Base-by-base conservation (phyloP, 2,797 vertebrate species). In the Aulostomus chinensis region DNA sequence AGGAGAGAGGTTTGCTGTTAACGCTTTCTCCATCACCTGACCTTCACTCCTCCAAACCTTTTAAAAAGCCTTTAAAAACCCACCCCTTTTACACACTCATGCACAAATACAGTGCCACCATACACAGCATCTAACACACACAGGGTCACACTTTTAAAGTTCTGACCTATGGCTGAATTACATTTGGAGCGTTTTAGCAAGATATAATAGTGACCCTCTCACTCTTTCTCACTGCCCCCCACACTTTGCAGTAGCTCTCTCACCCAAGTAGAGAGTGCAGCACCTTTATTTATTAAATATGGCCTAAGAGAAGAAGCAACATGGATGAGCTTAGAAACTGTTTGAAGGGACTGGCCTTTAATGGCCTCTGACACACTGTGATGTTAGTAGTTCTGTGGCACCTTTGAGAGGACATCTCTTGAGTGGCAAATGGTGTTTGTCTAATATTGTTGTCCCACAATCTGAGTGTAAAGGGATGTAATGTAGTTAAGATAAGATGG, bases 281-380 rank as follows among this genome's bases (percentile, higher is more conserved):
- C 16, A 35, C 72, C 79, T 84, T 91, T 88, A 92, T 88, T 89
- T 90, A 91, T 92, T 91, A 75, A 91, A 80, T 84, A 83, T 70
- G 65, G 68, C 75, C 80, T 53, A 50, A 64, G 79, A 85, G 76
- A 58, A 80, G 72, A 74, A 62, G 61, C 71, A 67, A 43, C 74
- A 60, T 29, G 53, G 53, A 42, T 34, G 51, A 80, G 69, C 77
- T 77, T 40, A 80, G 73, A 76, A 86, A 77, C 66, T 41, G 68
- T 79, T 80, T 73, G 47, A 64, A 74, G 55, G 66, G 54, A 65
- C 46, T 10, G 18, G 66, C 61, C 73, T 86, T 78, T 81, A 86
- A 87, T 84, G 83, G 79, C 76, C 78, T n/a, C n/a, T n/a, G n/a
- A n/a, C n/a, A n/a, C n/a, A n/a, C n/a, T n/a, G n/a, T n/a, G n/a